Conservation (phyloP, 2,113 vertebrate species). For the Carettochelys insculpta region DNA sequence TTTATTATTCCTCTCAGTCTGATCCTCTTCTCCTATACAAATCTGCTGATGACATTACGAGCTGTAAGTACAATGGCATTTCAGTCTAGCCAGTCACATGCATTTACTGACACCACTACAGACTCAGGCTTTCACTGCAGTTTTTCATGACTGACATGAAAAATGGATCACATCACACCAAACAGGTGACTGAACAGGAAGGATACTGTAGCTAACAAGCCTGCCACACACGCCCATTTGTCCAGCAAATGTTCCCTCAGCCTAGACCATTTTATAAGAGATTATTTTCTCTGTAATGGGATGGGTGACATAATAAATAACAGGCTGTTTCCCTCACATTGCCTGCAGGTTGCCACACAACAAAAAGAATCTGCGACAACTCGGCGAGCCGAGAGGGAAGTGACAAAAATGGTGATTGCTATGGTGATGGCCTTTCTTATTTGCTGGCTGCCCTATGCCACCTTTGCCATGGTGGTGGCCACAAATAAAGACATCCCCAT, state of each 20-base stretch:
- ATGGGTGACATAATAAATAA: neutral
- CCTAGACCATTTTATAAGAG: neutral
- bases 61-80: conserved; percentile 47
- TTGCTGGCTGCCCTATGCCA: conserved; percentile 75
- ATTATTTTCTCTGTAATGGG: fast-evolving
- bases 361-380: conserved; percentile 62
- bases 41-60: conserved; percentile 65
- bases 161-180: fast-evolving
- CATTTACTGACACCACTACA: neutral
- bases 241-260: neutral
- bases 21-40: conserved; percentile 75
- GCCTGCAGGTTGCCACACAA: conserved; percentile 11
- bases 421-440: conserved; percentile 74
- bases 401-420: conserved; percentile 65
- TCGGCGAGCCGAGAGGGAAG: conserved; percentile 61
- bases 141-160: neutral
- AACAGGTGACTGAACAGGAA: fast-evolving
- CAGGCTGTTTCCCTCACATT: fast-evolving
- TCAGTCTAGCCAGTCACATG: neutral
- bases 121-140: neutral
- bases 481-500: conserved; percentile 57
- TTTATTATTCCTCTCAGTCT: conserved; percentile 68
- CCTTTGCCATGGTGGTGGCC: conserved; percentile 70
- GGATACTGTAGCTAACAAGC: fast-evolving
- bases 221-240: neutral